Percentiles rank a stretch among this genome's conserved stretches.
Evolutionary conservation across 2,888 invertebrate genomes (phyloP).

Genomic region (Drosophila borealis): DNA sequence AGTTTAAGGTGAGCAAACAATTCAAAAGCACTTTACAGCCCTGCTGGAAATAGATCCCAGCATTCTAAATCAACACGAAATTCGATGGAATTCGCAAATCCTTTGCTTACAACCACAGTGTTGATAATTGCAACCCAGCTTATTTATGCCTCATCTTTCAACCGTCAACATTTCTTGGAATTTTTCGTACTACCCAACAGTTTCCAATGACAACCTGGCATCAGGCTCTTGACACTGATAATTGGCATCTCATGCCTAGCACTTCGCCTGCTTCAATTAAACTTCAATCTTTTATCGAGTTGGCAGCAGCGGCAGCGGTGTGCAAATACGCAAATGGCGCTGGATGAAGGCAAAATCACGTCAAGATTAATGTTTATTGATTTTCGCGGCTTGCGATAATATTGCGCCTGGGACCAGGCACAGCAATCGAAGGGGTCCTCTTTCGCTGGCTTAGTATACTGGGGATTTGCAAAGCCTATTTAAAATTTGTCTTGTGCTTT

Average conservation of each 20-base stretch:
- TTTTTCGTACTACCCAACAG: constrained; percentile 6
- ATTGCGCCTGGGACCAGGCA: constrained; percentile 31
- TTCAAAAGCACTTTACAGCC: background rate
- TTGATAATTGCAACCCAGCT: constrained; percentile 27
- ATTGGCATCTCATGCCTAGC: constrained; percentile 40
- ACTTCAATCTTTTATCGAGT: constrained; percentile 65
- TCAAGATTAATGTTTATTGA: constrained; percentile 78
- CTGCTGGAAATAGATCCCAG: background rate
- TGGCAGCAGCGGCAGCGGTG: constrained; percentile 24
- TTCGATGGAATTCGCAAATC: constrained; percentile 6
- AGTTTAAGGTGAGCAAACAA: no score
- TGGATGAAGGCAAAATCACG: constrained; percentile 76
- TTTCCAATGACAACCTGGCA: constrained; percentile 12
- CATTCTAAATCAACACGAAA: constrained; percentile 5
- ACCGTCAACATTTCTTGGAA: constrained; percentile 17
- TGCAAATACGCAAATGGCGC: constrained; percentile 71
- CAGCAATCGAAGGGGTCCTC: constrained; percentile 21
- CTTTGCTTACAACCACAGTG: constrained; percentile 20
- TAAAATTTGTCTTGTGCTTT: constrained; percentile 55
- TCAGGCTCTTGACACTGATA: constrained; percentile 33
- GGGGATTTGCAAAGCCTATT: constrained; percentile 70
- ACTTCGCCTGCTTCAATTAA: constrained; percentile 44
- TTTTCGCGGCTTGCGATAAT: constrained; percentile 67
- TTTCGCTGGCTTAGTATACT: constrained; percentile 68
- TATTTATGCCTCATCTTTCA: constrained; percentile 31